Percentiles rank a stretch among this genome's conserved stretches.
These are phyloP conservation scores for Anadara kagoshimensis DNA, from an alignment of 1,140 invertebrate species.

Conservation along the genomic window DNA sequence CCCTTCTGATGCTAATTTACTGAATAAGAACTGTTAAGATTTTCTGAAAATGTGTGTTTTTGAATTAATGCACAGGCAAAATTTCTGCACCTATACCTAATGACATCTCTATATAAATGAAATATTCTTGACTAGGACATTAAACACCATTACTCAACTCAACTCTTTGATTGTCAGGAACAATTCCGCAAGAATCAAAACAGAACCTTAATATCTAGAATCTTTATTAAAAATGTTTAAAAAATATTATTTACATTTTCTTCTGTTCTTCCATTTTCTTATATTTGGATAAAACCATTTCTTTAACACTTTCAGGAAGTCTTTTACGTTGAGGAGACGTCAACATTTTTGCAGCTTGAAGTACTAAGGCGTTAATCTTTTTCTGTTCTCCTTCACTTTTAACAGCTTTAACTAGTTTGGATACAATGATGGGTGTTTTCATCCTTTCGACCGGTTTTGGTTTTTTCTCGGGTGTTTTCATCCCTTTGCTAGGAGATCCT, in stretches of 20 bases:
- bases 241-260: conserved; percentile 60
- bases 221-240: too few relatives aligned
- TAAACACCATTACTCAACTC: too few relatives aligned
- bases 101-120: too few relatives aligned
- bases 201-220: too few relatives aligned
- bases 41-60: too few relatives aligned
- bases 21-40: too few relatives aligned
- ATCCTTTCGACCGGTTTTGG: conserved; percentile 48
- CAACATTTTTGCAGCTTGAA: conserved; percentile 60
- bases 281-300: conserved; percentile 56
- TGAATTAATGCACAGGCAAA: too few relatives aligned
- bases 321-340: conserved; percentile 58
- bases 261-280: conserved; percentile 61
- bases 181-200: too few relatives aligned
- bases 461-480: conserved; percentile 38
- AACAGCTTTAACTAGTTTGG: conserved; percentile 54
- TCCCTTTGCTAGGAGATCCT: conserved; percentile 18
- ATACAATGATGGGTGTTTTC: conserved; percentile 56
- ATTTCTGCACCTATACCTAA: too few relatives aligned
- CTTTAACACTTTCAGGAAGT: conserved; percentile 57
- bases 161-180: too few relatives aligned
- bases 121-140: too few relatives aligned
- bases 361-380: conserved; percentile 55
- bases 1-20: too few relatives aligned
- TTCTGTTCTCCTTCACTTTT: conserved; percentile 51